Conservation (phyloP, 2,797 vertebrate species). For the Premnoplex brunnescens region DNA sequence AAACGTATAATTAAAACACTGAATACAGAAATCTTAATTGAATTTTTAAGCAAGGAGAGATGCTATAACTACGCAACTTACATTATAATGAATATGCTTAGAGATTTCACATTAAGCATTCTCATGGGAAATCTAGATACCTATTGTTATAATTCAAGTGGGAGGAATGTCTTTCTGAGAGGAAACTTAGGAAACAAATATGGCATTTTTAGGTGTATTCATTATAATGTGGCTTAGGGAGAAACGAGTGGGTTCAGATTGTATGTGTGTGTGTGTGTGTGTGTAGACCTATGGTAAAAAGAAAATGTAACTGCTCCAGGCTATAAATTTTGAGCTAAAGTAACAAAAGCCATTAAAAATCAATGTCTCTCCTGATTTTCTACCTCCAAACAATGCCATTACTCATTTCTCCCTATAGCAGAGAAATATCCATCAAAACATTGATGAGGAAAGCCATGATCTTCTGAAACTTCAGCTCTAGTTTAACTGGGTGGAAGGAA, state of each 20-base stretch:
- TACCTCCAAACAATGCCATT: not conserved
- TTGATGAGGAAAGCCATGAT: not conserved
- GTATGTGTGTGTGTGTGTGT: not conserved
- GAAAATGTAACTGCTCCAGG: not conserved
- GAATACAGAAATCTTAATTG: not conserved
- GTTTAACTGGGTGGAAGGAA: not conserved
- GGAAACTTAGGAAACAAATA: not conserved
- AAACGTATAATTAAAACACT: not conserved
- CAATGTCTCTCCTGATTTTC: not conserved
- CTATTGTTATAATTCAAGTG: not conserved
- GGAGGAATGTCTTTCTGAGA: not conserved
- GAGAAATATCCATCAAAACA: not conserved
- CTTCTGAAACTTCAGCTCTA: not conserved
- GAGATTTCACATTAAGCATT: not conserved
- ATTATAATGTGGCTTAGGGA: not conserved
- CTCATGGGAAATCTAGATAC: not conserved
- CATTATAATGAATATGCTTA: not conserved
- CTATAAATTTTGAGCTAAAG: not conserved
- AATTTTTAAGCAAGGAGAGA: not conserved
- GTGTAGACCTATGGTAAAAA: not conserved
- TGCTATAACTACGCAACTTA: not conserved
- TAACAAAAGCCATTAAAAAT: constrained; percentile 8
- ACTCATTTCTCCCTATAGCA: not conserved
- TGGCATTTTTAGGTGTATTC: not conserved
- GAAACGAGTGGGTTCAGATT: not conserved